Percentiles rank a stretch among this genome's conserved stretches.
Evolutionary conservation across 1,140 invertebrate species (phyloP).

Genomic region (Heliothis subflexa): DNA sequence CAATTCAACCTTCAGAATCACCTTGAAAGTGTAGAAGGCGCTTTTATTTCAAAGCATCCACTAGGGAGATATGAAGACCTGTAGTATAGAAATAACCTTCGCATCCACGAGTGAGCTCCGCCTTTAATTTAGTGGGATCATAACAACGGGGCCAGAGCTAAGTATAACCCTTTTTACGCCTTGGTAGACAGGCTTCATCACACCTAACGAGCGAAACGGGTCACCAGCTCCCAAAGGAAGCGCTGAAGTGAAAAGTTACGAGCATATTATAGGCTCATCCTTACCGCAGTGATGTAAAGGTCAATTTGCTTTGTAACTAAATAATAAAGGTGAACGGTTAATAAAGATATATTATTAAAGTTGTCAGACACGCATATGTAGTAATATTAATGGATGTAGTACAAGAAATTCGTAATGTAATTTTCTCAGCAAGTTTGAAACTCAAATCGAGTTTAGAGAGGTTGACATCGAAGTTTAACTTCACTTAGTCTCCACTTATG

Average conservation of each 20-base stretch:
- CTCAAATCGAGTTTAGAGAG: background rate
- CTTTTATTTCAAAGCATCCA: background rate
- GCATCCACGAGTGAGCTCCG: background rate
- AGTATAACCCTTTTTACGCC: conserved; percentile 22
- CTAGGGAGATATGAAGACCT: background rate
- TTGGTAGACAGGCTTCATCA: conserved; percentile 22
- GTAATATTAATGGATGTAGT: background rate
- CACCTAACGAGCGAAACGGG: conserved; percentile 47
- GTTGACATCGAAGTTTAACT: conserved; percentile 19
- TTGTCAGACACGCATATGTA: conserved; percentile 36
- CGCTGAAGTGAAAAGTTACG: conserved; percentile 41
- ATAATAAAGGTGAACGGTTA: conserved; percentile 23
- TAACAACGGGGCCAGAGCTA: background rate
- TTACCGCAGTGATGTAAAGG: conserved; percentile 7
- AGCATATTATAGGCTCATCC: background rate
- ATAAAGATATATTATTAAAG: conserved; percentile 48
- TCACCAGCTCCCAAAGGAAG: conserved; percentile 44
- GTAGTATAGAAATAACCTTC: background rate
- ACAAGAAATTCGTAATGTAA: conserved; percentile 18
- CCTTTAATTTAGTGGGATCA: conserved; percentile 1
- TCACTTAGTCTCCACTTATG: background rate
- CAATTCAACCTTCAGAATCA: background rate
- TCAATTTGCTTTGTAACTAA: conserved; percentile 1
- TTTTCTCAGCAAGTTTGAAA: background rate
- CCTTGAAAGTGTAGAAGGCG: background rate